phyloP scores from a whole-genome alignment of 2,888 invertebrate species.

The Mythimna impura region DNA sequence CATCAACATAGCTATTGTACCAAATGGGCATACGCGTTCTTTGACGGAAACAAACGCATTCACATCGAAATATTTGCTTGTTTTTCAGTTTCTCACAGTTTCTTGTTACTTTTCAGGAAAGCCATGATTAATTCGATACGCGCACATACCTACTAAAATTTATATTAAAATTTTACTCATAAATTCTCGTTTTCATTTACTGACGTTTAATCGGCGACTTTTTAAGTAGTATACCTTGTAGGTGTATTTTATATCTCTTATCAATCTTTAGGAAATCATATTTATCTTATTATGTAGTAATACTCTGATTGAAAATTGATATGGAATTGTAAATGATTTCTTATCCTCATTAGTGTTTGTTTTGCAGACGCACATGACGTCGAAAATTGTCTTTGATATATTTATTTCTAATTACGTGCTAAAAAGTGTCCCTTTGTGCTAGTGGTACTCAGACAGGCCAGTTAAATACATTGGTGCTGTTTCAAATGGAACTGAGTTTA shows the following conservation, averaged over 20 bases:
- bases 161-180: not conserved
- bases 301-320: constrained; percentile 60
- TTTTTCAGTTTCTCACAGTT: constrained; percentile 75
- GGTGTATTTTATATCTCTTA: constrained; percentile 53
- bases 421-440: constrained; percentile 7
- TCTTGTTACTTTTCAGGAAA: constrained; percentile 61
- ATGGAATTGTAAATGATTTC: constrained; percentile 50
- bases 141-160: constrained; percentile 6
- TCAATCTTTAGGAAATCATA: constrained; percentile 56
- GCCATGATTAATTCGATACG: constrained; percentile 40
- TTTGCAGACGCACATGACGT: constrained; percentile 53
- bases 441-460: constrained; percentile 18
- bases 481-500: constrained; percentile 26
- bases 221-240: constrained; percentile 47
- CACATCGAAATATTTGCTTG: constrained; percentile 80
- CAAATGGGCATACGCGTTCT: constrained; percentile 76
- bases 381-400: constrained; percentile 31
- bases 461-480: constrained; percentile 1
- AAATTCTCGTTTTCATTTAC: constrained; percentile 23
- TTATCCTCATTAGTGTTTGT: constrained; percentile 60
- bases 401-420: constrained; percentile 19
- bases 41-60: constrained; percentile 81
- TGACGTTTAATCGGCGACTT: constrained; percentile 25
- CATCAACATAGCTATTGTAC: constrained; percentile 85
- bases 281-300: constrained; percentile 60